Base-by-base conservation (phyloP, 1,140 invertebrate species). In the Drosophila nebulosa region DNA sequence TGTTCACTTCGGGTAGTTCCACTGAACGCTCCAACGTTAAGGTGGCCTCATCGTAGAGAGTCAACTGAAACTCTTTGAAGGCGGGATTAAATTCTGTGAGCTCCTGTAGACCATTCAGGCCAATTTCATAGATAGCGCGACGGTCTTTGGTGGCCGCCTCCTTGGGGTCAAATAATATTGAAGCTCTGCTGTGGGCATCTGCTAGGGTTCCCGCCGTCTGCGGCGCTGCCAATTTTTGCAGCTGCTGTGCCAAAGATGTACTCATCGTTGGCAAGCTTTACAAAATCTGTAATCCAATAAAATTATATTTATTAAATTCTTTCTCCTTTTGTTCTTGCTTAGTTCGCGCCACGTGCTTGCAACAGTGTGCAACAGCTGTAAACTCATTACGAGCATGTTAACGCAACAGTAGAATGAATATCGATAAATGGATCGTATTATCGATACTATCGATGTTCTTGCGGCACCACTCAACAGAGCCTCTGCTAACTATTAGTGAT, bases 161-260 rank as follows among this genome's bases (percentile, higher is more conserved):
- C 78, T 95, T 96, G 0, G 96, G 94, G 90, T 97, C 95, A 91
- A 98, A 99, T 6, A 99, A 91, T 68, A 99, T 94, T 16, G 97
- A 98, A 42, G 94, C 93, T 56, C 94, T 94, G 75, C 94, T 95
- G 78, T 95, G 95, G 69, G 95, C 93, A 74, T 95, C 94, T 64
- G 94, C 91, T 32, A 97, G 90, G 4, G 95, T 78, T 6, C 93
- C 91, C 6, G 93, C 92, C 7, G 97, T 96, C 90, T 98, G 96
- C 0, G 97, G 97, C 2, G 94, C 93, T 63, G 94, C 94, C 18
- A 98, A 92, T 53, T 94, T 95, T 70, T 95, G 93, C n/a, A 99
- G 92, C 92, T 98, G 97, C 75, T 95, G 94, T 24, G 95, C 95
- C 91, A 98, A 93, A 26, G 96, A 96, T 22, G 97, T 98, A 9